Evolutionary conservation across 2,113 vertebrate species (phyloP).

Genomic region (Nycticebus coucang): DNA sequence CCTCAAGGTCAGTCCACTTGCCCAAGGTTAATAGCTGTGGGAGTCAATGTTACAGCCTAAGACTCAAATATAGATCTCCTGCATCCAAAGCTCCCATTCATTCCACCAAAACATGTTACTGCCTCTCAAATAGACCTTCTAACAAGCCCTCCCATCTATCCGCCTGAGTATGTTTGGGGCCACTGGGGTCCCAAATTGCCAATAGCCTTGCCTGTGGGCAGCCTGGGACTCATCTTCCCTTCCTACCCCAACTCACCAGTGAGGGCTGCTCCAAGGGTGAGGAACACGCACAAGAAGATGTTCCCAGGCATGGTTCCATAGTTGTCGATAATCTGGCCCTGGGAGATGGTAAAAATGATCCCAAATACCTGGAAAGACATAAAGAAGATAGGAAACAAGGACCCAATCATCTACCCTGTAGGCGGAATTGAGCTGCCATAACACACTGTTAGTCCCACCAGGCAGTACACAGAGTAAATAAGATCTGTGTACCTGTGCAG

Average conservation of each 20-base stretch:
- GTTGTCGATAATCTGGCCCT: constrained; percentile 92
- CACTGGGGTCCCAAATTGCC: neutral
- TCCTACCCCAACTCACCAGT: constrained; percentile 88
- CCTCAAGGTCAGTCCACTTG: neutral
- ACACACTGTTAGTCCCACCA: neutral
- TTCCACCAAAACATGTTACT: neutral
- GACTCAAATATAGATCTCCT: neutral
- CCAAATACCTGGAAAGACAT: constrained; percentile 91
- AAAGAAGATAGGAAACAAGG: constrained; percentile 33
- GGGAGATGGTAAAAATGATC: constrained; percentile 94
- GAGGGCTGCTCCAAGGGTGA: constrained; percentile 89
- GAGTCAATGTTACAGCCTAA: neutral
- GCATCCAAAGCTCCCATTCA: neutral
- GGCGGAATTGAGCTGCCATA: neutral
- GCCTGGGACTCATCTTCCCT: neutral
- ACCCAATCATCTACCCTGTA: neutral
- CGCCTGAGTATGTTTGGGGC: too few relatives aligned
- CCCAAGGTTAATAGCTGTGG: neutral
- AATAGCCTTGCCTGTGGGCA: neutral
- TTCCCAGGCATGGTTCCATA: constrained; percentile 91
- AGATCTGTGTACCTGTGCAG: constrained; percentile 91
- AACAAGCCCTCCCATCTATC: neutral
- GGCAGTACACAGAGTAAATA: neutral
- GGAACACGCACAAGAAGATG: constrained; percentile 91
- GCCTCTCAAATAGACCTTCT: neutral